Percentiles rank a stretch among this genome's conserved stretches.
Conservation (phyloP, 2,888 invertebrate species). For the Villa cingulata region DNA sequence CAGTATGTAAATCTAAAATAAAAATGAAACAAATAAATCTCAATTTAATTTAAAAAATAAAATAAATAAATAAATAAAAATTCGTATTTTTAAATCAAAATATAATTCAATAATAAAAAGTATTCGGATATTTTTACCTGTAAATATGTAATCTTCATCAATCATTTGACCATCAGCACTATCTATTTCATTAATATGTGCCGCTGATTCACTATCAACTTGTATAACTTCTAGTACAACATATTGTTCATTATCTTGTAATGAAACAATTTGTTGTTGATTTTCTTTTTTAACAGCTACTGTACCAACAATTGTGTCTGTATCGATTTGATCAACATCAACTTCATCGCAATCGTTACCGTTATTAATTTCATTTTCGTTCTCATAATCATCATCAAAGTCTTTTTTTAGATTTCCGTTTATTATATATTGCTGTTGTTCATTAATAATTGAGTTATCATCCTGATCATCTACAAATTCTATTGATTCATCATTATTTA, state of each 20-base stretch:
- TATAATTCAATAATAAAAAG: too few species aligned
- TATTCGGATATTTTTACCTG: constrained; percentile 18
- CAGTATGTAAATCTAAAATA: constrained; percentile 34
- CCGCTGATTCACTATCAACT: constrained; percentile 48
- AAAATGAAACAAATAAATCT: not conserved
- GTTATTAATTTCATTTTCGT: constrained; percentile 26
- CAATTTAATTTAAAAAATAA: not conserved
- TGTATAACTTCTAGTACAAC: constrained; percentile 85
- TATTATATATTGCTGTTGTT: constrained; percentile 20
- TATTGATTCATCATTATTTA: constrained; percentile 38
- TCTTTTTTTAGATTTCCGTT: constrained; percentile 27
- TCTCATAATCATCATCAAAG: constrained; percentile 26
- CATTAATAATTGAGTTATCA: constrained; percentile 25
- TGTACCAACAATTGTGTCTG: constrained; percentile 9
- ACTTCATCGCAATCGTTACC: constrained; percentile 18
- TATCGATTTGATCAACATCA: constrained; percentile 21
- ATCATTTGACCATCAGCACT: constrained; percentile 1
- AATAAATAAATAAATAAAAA: too few species aligned
- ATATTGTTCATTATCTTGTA: constrained; percentile 61
- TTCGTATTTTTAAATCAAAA: too few species aligned
- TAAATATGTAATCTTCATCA: constrained; percentile 33
- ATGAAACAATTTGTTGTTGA: constrained; percentile 17
- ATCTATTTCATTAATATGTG: not conserved
- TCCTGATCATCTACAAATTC: constrained; percentile 26
- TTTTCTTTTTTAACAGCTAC: not conserved